These are phyloP conservation scores for Amazona ochrocephala DNA, from an alignment of 2,797 vertebrate species.

Conservation along the genomic window DNA sequence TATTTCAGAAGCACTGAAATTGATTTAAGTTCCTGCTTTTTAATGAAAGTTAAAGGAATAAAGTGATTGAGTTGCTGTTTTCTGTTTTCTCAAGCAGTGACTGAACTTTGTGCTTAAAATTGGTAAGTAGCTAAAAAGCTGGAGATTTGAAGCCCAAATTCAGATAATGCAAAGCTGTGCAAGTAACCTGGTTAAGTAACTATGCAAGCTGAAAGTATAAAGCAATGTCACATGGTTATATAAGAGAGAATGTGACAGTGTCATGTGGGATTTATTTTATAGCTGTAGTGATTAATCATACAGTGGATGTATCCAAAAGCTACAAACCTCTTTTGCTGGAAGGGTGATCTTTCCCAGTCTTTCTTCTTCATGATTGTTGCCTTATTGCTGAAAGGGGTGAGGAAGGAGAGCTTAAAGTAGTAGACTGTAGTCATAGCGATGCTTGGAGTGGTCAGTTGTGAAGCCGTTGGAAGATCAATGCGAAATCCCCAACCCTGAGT, in stretches of 20 bases:
- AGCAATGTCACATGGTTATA: neutral
- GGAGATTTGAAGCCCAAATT: neutral
- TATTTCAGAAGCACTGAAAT: neutral
- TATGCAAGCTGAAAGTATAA: neutral
- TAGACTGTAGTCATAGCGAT: accelerated
- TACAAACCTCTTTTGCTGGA: neutral
- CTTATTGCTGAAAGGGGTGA: neutral
- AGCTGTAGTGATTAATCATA: neutral
- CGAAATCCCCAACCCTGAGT: neutral
- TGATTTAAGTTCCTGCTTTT: neutral
- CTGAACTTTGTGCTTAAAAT: neutral
- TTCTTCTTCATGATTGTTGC: neutral
- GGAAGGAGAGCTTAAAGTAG: neutral
- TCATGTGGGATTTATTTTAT: neutral
- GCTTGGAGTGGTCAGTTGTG: neutral
- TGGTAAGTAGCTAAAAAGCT: neutral
- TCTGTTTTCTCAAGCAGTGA: neutral
- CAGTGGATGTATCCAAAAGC: neutral
- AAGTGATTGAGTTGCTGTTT: neutral
- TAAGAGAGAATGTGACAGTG: neutral
- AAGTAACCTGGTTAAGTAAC: neutral
- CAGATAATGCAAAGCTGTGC: neutral
- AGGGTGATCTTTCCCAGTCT: neutral
- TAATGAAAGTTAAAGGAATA: neutral
- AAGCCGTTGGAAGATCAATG: neutral